Evolutionary conservation across 2,113 vertebrate genomes (phyloP).

Genomic region (Lagopus leucura): DNA sequence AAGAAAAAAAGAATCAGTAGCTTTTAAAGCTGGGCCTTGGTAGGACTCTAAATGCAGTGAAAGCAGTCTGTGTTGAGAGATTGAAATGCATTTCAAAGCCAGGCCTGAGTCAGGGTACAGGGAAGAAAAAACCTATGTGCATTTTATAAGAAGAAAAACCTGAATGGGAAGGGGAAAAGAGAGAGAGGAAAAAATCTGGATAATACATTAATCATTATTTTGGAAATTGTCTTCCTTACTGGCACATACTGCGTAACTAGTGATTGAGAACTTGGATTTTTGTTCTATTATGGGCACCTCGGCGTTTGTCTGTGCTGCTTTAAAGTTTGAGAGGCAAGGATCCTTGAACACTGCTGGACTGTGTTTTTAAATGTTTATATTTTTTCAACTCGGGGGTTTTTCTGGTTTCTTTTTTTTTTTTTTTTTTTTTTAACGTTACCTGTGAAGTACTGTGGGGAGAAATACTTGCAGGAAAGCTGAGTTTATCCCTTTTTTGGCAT

Average conservation of each 20-base stretch:
- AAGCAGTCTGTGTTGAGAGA: conserved; percentile 99
- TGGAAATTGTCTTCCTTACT: conserved; percentile 75
- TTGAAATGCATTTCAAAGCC: conserved; percentile 99
- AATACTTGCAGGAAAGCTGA: conserved; percentile 67
- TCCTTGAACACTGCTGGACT: conserved; percentile 74
- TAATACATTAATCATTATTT: conserved; percentile 77
- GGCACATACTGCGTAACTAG: conserved; percentile 73
- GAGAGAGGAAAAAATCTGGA: conserved; percentile 71
- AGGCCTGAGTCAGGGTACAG: conserved; percentile 95
- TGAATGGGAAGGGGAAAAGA: conserved; percentile 77
- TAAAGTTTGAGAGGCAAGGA: conserved; percentile 79
- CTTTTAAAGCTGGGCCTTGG: conserved; percentile 99
- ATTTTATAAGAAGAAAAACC: conserved; percentile 83
- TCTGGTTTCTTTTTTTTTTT: conserved; percentile 47
- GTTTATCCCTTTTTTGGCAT: conserved; percentile 62
- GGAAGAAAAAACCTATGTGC: conserved; percentile 84
- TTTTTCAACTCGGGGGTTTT: conserved; percentile 71
- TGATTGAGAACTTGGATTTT: conserved; percentile 77
- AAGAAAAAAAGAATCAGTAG: conserved; percentile 99
- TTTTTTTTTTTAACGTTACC: conserved; percentile 55
- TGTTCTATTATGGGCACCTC: conserved; percentile 70
- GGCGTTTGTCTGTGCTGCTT: conserved; percentile 71
- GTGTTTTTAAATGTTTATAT: conserved; percentile 56
- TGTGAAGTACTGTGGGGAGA: conserved; percentile 70
- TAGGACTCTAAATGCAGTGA: conserved; percentile 99